Evolutionary conservation across 2,797 vertebrate genomes (phyloP).

Genomic region (Sebastes hopkinsi): DNA sequence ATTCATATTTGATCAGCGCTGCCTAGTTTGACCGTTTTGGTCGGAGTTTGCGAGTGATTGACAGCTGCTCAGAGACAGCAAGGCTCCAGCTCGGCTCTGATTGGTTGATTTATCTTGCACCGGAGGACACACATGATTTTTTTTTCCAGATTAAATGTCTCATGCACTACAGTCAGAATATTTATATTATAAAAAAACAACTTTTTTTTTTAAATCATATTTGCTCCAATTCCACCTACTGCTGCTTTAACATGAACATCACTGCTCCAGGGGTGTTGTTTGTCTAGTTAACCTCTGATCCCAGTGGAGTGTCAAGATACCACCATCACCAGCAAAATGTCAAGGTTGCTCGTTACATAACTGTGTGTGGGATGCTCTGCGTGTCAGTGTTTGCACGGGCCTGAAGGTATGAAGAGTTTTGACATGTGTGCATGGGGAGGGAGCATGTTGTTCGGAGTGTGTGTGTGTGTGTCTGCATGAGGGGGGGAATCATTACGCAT

Average conservation of each 20-base stretch:
- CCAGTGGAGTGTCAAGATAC: constrained; percentile 45
- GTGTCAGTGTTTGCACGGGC: constrained; percentile 47
- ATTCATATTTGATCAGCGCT: too few species aligned
- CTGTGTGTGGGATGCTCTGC: constrained; percentile 52
- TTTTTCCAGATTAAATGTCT: too few species aligned
- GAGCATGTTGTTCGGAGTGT: constrained; percentile 13
- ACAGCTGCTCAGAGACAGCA: too few species aligned
- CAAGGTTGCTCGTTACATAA: constrained; percentile 71
- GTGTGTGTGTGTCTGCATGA: background rate
- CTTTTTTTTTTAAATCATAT: too few species aligned
- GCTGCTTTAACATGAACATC: background rate
- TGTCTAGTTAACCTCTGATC: constrained; percentile 55
- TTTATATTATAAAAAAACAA: too few species aligned
- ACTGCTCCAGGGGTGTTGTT: background rate
- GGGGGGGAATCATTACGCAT: constrained; percentile 18
- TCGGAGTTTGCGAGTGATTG: too few species aligned
- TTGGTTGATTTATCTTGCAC: too few species aligned
- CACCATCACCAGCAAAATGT: constrained; percentile 60
- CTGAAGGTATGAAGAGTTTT: constrained; percentile 48
- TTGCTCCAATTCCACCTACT: too few species aligned
- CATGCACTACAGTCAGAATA: too few species aligned
- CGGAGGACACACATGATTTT: too few species aligned
- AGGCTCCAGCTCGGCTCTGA: too few species aligned
- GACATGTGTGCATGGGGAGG: constrained; percentile 36
- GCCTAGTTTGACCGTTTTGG: too few species aligned